phyloP scores from a whole-genome alignment of 2,888 invertebrate genomes.

The Eurois occulta region DNA sequence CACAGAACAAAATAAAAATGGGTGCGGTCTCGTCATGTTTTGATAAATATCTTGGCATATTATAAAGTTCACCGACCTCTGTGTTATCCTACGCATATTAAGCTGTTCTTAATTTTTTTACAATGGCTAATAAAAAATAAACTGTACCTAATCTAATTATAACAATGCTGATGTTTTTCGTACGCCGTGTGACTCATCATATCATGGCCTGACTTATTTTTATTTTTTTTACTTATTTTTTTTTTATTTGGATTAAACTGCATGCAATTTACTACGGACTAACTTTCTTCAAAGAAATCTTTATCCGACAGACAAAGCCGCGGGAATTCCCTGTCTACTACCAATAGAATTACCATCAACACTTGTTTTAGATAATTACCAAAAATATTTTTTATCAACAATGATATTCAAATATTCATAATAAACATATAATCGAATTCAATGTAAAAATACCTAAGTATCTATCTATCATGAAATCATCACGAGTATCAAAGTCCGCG shows the following conservation, averaged over 20 bases:
- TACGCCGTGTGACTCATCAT: background rate
- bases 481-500: slow-evolving; percentile 62
- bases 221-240: too few species aligned
- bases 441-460: slow-evolving; percentile 21
- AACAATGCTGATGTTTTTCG: slow-evolving; percentile 20
- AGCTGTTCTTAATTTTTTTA: slow-evolving; percentile 27
- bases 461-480: slow-evolving; percentile 63
- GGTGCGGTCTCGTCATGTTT: background rate
- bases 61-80: slow-evolving; percentile 45
- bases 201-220: background rate
- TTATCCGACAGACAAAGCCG: background rate
- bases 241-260: too few species aligned
- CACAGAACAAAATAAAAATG: background rate
- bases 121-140: slow-evolving; percentile 32
- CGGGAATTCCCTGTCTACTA: background rate
- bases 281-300: background rate
- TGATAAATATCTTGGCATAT: background rate
- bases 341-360: background rate
- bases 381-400: slow-evolving; percentile 35
- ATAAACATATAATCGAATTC: slow-evolving; percentile 52
- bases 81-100: slow-evolving; percentile 32
- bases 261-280: background rate
- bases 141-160: slow-evolving; percentile 23
- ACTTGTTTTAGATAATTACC: slow-evolving; percentile 24
- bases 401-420: slow-evolving; percentile 27